A percentile compares a stretch with the other conserved stretches of the same genome.
Evolutionary conservation across 2,113 vertebrate genomes (phyloP).

Genomic region (Leptobrachium leishanense): DNA sequence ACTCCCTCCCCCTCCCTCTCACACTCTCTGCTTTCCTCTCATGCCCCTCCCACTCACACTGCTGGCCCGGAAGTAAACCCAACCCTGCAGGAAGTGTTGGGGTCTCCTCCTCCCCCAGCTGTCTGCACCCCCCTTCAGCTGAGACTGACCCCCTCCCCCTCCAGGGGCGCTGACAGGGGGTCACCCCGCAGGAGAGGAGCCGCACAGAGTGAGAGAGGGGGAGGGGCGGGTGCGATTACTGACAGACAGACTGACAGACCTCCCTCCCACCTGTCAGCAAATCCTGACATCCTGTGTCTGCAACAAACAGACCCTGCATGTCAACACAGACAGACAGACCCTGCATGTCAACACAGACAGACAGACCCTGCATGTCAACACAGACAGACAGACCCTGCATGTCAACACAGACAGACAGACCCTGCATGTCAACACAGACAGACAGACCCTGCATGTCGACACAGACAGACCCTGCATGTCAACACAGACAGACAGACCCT

Average conservation of each 20-base stretch:
- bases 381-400: not conserved
- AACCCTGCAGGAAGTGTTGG: conserved; percentile 26
- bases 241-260: conserved; percentile 1
- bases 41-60: not conserved
- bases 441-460: not conserved
- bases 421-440: not conserved
- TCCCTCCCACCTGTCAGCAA: not conserved
- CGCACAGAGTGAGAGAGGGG: not conserved
- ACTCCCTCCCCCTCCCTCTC: not conserved
- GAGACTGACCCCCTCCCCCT: conserved; percentile 23
- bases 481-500: not conserved
- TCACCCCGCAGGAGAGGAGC: conserved; percentile 18
- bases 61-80: conserved; percentile 34
- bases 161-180: conserved; percentile 34
- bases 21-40: not conserved
- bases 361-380: too few relatives aligned
- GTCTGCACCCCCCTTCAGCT: conserved; percentile 24
- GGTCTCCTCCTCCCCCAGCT: conserved; percentile 5
- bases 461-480: not conserved
- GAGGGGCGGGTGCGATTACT: conserved; percentile 7
- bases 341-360: not conserved
- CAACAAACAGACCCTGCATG: too few relatives aligned
- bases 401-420: conserved; percentile 13
- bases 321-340: too few relatives aligned
- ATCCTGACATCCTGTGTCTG: not conserved